Evolutionary conservation across 1,140 invertebrate genomes (phyloP), one percentile per base, ranked within the genome.

Genomic region (Eueides isabella): DNA sequence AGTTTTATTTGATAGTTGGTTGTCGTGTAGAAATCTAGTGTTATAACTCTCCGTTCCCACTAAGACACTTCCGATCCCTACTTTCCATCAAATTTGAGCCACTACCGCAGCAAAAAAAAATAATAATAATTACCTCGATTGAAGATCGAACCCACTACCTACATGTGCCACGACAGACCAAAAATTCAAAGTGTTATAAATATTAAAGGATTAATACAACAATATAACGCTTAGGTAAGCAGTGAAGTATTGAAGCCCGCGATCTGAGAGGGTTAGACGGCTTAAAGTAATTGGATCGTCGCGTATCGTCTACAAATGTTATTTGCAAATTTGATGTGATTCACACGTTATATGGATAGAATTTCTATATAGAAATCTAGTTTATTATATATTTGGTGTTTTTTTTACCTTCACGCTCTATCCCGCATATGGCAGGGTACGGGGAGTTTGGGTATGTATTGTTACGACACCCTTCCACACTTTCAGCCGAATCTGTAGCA

Each of bases 211-310:
- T 55, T 55, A 55, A 23, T 55, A 26, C 1, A 55, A 55, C 19
- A 26, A 12, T 55, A 55, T 26, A 26, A 12, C 23, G 48, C 6
- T 55, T 55, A 55, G 48, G 19, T 55, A 26, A 55, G 26, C 48
- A 11, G 19, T 19, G 41, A 14, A 38, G 35, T 23, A 55, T 4
- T 0, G 48, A 26, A 23, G 9, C 48, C 48, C 0, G 48, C 7
- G 48, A 55, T 9, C 48, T 23, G 48, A 55, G 48, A 55, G 48
- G 48, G 48, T 55, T 55, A 55, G 48, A 26, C 48, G 48, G 48
- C 48, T 55, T 55, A 55, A 19, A 0, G 48, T 55, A 55, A 55
- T 55, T 55, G 48, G 48, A 55, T 55, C 48, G 48, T 55, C 48
- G 48, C 48, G 48, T 3, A 26, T 23, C 48, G 48, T 55, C 19